phyloP scores from a whole-genome alignment of 2,888 invertebrate species.

The Synanthedon tipuliformis region DNA sequence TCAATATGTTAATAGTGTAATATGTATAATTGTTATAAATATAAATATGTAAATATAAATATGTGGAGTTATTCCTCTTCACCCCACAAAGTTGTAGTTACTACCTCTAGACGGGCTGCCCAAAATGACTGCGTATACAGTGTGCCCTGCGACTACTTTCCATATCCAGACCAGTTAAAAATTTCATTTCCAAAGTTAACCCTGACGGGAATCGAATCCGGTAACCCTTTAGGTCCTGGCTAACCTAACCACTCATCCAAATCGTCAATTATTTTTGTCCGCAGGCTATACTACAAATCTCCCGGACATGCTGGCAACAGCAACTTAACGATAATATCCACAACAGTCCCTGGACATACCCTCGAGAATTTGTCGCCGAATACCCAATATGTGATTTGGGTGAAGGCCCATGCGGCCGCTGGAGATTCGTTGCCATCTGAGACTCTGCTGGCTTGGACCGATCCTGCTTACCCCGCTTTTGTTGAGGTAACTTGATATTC shows the following conservation, averaged over 20 bases:
- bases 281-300: constrained; percentile 78
- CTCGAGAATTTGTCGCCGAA: constrained; percentile 80
- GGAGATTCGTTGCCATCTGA: constrained; percentile 84
- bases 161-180: no score
- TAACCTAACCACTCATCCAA: background rate
- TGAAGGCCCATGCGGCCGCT: constrained; percentile 75
- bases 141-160: no score
- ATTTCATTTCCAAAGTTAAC: no score
- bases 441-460: constrained; percentile 87
- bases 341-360: constrained; percentile 77
- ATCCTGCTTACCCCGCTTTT: constrained; percentile 87
- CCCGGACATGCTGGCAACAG: constrained; percentile 61
- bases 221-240: background rate
- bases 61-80: no score
- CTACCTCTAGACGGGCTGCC: no score
- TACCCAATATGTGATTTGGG: constrained; percentile 85
- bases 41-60: no score
- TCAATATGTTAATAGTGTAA: no score
- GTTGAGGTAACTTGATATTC: constrained; percentile 74
- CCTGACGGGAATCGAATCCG: background rate
- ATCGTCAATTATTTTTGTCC: background rate
- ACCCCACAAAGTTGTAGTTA: no score
- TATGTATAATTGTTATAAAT: no score
- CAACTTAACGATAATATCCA: constrained; percentile 72
- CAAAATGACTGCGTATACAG: no score